Percentiles rank a stretch among this genome's conserved stretches.
phyloP scores from a whole-genome alignment of 53 echinoderm and acorn worm species.

The Holothuria scabra region DNA sequence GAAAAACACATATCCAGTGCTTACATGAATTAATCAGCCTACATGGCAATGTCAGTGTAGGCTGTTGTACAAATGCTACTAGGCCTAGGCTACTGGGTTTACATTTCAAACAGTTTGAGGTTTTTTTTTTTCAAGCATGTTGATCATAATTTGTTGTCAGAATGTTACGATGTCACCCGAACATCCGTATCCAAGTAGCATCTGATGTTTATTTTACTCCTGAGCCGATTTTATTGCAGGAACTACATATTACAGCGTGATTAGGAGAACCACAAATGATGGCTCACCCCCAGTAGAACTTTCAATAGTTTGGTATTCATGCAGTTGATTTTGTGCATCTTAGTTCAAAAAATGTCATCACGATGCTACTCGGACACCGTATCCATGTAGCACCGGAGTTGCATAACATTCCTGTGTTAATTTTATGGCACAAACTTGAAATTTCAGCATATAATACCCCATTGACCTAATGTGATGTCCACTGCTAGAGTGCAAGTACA shows the following conservation, averaged over 20 bases:
- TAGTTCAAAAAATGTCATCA: neutral
- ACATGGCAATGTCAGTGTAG: no score
- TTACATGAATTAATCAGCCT: neutral
- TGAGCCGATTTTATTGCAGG: neutral
- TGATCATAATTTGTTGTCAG: neutral
- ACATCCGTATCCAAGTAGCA: conserved; percentile 5
- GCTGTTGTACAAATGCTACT: no score
- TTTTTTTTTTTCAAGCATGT: neutral
- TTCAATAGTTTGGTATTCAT: neutral
- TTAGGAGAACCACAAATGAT: neutral
- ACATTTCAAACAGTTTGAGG: neutral
- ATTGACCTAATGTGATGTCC: no score
- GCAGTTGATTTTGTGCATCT: neutral
- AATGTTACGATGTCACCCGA: neutral
- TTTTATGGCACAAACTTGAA: no score
- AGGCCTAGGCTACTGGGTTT: no score
- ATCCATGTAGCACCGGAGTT: neutral
- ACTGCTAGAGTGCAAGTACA: no score
- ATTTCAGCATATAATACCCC: no score
- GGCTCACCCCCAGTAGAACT: neutral
- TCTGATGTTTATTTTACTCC: neutral
- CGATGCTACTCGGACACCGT: conserved; percentile 10
- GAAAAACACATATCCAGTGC: neutral
- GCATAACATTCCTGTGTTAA: neutral
- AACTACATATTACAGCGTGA: neutral